phyloP scores from a whole-genome alignment of 2,888 invertebrate species.

The Patella depressa region DNA sequence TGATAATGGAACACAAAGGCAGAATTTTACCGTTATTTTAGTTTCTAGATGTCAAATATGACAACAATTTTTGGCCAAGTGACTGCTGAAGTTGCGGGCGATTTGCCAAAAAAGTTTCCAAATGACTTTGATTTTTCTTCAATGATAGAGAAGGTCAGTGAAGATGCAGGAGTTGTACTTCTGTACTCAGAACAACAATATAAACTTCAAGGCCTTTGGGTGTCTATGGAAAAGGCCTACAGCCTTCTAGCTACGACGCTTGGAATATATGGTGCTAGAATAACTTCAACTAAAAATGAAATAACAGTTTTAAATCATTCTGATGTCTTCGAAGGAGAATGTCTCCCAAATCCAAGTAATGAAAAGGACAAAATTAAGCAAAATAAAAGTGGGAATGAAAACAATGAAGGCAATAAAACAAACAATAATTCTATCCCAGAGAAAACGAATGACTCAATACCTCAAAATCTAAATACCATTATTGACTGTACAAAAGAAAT shows the following conservation, averaged over 20 bases:
- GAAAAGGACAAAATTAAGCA: background rate
- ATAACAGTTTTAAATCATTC: conserved; percentile 25
- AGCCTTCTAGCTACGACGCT: conserved; percentile 43
- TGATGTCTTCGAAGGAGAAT: conserved; percentile 29
- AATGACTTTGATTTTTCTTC: conserved; percentile 46
- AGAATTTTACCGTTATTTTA: too few relatives aligned
- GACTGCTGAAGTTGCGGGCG: conserved; percentile 44
- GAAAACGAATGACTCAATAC: conserved; percentile 2
- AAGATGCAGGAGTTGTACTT: conserved; percentile 42
- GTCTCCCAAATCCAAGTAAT: background rate
- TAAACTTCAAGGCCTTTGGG: conserved; percentile 44
- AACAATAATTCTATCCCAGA: conserved; percentile 17
- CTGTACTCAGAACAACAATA: conserved; percentile 13
- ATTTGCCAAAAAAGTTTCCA: conserved; percentile 43
- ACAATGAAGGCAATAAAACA: conserved; percentile 22
- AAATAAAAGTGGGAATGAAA: conserved; percentile 15
- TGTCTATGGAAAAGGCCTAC: conserved; percentile 42
- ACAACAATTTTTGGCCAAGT: conserved; percentile 44
- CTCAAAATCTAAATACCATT: too few relatives aligned
- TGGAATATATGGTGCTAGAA: conserved; percentile 38
- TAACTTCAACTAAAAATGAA: conserved; percentile 20
- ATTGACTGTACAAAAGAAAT: too few relatives aligned
- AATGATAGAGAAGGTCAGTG: conserved; percentile 44
- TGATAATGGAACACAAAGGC: too few relatives aligned
- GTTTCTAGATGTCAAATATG: conserved; percentile 27